Evolutionary conservation across 2,797 vertebrate genomes (phyloP).

Genomic region (Orientallactaga sibirica): DNA sequence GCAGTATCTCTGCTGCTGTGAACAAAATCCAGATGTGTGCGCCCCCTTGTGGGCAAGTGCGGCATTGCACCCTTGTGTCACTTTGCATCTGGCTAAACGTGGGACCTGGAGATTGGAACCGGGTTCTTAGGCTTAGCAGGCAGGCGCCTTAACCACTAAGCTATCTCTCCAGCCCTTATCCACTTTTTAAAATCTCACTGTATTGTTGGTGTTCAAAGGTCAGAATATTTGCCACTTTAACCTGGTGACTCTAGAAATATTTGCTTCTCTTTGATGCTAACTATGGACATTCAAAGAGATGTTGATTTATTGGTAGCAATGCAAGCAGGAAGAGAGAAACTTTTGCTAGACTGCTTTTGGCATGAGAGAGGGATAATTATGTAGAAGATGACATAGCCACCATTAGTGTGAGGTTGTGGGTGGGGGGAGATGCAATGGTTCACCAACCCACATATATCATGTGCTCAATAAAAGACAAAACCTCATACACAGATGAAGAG

Average conservation of each 20-base stretch:
- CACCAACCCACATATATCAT: background rate
- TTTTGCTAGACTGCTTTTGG: background rate
- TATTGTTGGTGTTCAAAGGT: background rate
- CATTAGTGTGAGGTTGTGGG: background rate
- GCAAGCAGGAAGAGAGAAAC: background rate
- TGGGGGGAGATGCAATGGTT: background rate
- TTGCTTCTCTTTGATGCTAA: background rate
- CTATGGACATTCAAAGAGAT: background rate
- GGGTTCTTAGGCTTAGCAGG: no score
- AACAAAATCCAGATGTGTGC: no score
- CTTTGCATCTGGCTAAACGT: no score
- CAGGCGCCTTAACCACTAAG: no score
- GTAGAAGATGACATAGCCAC: background rate
- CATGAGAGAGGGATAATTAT: background rate
- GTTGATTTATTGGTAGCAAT: background rate
- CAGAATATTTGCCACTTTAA: background rate
- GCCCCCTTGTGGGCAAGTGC: no score
- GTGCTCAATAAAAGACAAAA: background rate
- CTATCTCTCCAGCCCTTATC: no score
- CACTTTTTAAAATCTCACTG: background rate
- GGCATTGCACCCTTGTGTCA: no score
- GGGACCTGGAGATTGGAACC: no score
- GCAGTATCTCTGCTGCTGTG: no score
- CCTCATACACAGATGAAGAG: background rate
- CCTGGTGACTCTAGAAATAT: background rate